Percentiles rank a stretch among this genome's conserved stretches.
These are phyloP conservation scores for Tiliqua scincoides DNA, from an alignment of 2,113 vertebrate genomes.

Conservation along the genomic window DNA sequence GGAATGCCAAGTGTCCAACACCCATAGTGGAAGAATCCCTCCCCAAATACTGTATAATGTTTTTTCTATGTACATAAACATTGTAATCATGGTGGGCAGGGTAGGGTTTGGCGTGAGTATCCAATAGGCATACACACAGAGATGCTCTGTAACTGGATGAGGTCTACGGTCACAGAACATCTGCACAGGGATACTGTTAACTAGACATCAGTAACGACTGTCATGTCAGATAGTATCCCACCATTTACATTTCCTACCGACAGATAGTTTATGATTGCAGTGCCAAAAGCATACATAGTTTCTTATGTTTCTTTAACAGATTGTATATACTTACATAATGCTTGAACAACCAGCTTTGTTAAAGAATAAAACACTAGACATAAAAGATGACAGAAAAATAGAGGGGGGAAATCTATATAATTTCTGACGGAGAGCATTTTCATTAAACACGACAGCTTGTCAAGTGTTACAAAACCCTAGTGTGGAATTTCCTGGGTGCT, in stretches of 20 bases:
- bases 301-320: slow-evolving; percentile 54
- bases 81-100: too few relatives aligned
- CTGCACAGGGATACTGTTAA: not conserved
- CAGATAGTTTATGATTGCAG: slow-evolving; percentile 41
- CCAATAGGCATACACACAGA: too few relatives aligned
- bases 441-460: slow-evolving; percentile 72
- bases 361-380: slow-evolving; percentile 29
- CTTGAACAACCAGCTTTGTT: slow-evolving; percentile 56
- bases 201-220: slow-evolving; percentile 60
- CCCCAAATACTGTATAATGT: too few relatives aligned
- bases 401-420: slow-evolving; percentile 53
- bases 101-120: too few relatives aligned
- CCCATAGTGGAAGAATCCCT: too few relatives aligned
- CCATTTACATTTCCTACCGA: slow-evolving; percentile 27
- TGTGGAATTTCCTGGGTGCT: slow-evolving; percentile 39
- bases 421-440: slow-evolving; percentile 61
- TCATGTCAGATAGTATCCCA: slow-evolving; percentile 41
- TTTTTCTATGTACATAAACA: too few relatives aligned
- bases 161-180: too few relatives aligned
- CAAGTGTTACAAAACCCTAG: slow-evolving; percentile 67
- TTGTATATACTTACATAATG: slow-evolving; percentile 66
- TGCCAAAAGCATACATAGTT: slow-evolving; percentile 43
- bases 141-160: too few relatives aligned
- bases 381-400: slow-evolving; percentile 61
- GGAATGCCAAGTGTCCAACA: too few relatives aligned